phyloP scores from a whole-genome alignment of 2,797 vertebrate species.

The Eurystomus glaucurus region DNA sequence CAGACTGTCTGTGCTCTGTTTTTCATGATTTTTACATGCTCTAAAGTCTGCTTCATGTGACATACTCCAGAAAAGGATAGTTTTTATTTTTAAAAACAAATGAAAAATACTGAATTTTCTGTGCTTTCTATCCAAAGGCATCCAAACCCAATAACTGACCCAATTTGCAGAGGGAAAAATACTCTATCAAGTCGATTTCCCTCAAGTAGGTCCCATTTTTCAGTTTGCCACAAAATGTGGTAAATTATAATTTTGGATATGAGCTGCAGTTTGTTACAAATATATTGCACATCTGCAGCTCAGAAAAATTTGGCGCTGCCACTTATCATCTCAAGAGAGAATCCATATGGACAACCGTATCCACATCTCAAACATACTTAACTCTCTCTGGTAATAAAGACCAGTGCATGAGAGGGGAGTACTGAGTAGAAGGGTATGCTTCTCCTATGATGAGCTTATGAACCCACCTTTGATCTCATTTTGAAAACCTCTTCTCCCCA shows the following conservation, averaged over 20 bases:
- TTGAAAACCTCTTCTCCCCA: neutral
- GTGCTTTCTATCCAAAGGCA: neutral
- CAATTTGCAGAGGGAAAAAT: neutral
- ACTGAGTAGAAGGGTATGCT: neutral
- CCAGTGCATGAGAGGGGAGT: neutral
- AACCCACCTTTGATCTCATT: neutral
- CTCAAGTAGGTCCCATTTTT: constrained; percentile 31
- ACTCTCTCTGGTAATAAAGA: neutral
- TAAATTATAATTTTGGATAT: constrained; percentile 53
- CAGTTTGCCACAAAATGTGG: constrained; percentile 24
- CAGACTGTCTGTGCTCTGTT: neutral
- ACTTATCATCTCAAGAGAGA: neutral
- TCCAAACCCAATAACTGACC: neutral
- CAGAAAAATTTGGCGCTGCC: neutral
- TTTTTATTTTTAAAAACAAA: neutral
- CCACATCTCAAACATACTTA: neutral
- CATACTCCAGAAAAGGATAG: neutral
- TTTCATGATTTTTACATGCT: neutral
- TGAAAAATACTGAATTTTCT: neutral
- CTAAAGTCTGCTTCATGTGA: neutral
- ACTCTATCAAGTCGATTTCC: neutral
- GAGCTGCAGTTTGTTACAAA: constrained; percentile 52
- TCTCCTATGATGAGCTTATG: neutral
- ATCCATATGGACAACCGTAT: constrained; percentile 21
- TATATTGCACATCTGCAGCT: constrained; percentile 57